Evolutionary conservation across 2,113 vertebrate species (phyloP).

Genomic region (Carollia perspicillata): DNA sequence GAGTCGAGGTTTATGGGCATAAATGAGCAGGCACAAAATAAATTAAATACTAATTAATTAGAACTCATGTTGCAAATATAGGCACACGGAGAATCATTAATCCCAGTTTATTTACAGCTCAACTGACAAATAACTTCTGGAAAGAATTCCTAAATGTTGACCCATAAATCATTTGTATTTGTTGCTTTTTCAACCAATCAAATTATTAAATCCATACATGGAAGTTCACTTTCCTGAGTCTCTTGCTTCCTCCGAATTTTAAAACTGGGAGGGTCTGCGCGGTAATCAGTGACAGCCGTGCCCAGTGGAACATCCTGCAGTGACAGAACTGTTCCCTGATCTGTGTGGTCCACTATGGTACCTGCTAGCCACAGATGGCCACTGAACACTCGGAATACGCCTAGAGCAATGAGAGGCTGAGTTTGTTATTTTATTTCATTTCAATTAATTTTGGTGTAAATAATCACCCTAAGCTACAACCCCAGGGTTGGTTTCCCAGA

Average conservation of each 20-base stretch:
- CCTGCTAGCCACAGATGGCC: neutral
- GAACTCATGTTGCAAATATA: neutral
- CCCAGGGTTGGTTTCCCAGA: neutral
- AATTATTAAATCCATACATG: neutral
- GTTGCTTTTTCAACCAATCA: neutral
- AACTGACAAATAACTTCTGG: neutral
- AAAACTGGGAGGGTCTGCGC: neutral
- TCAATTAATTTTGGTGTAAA: neutral
- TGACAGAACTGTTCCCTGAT: neutral
- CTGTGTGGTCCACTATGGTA: neutral
- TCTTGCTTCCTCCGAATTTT: neutral
- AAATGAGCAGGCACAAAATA: neutral
- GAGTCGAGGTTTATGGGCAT: neutral
- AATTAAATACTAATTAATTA: neutral
- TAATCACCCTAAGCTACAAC: neutral
- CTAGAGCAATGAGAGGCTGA: neutral
- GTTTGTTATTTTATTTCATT: neutral
- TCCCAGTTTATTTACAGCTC: neutral
- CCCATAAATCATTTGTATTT: conserved; percentile 3
- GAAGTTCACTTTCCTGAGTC: neutral
- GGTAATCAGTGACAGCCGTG: neutral
- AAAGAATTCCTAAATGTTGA: neutral
- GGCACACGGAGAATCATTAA: neutral
- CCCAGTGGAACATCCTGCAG: neutral
- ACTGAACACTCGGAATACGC: neutral